Evolutionary conservation across 2,113 vertebrate species (phyloP).

Genomic region (Pica pica): DNA sequence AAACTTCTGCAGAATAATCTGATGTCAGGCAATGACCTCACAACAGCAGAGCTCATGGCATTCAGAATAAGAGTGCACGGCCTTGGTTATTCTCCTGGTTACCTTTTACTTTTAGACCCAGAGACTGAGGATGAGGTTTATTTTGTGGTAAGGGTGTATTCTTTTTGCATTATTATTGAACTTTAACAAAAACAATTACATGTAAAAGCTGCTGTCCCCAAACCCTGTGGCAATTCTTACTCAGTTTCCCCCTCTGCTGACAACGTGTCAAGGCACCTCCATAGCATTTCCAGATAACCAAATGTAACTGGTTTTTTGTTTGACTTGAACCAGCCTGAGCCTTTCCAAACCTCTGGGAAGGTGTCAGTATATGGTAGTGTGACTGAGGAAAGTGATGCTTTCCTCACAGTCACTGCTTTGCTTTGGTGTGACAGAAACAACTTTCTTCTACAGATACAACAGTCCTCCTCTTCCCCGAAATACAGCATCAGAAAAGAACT

Average conservation of each 20-base stretch:
- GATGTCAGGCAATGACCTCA: conserved; percentile 61
- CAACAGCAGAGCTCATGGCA: background rate
- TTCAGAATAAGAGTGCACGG: background rate
- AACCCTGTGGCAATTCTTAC: background rate
- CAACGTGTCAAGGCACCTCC: background rate
- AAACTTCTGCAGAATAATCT: conserved; percentile 36
- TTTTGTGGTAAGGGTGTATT: background rate
- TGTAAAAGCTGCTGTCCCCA: background rate
- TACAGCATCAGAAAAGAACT: conserved; percentile 1
- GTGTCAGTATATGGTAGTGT: background rate
- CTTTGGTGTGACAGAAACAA: conserved; percentile 13
- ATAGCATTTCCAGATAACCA: background rate
- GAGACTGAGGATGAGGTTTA: background rate
- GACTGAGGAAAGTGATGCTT: background rate
- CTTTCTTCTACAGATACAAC: conserved; percentile 35
- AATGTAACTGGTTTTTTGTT: background rate
- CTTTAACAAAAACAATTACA: background rate
- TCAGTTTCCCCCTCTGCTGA: background rate
- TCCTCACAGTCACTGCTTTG: background rate
- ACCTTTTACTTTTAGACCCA: background rate
- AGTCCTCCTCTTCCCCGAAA: background rate
- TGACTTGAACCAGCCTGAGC: background rate
- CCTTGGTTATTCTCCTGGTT: conserved; percentile 11
- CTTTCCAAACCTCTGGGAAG: background rate
- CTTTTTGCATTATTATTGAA: background rate